Conservation (phyloP, 2,113 vertebrate species). For the Axis porcinus region DNA sequence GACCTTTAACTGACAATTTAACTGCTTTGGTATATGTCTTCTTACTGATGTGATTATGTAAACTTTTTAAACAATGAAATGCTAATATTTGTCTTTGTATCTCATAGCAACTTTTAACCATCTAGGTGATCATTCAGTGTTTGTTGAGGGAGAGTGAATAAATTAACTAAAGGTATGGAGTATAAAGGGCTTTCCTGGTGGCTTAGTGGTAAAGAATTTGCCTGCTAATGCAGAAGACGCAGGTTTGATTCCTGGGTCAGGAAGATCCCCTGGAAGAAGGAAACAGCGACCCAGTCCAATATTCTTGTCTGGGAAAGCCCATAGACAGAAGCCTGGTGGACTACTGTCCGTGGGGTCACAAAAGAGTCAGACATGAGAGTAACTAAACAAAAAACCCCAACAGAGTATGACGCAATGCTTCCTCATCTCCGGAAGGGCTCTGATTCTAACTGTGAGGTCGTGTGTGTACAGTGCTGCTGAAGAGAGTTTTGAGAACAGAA, state of each 20-base stretch:
- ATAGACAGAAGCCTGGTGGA: background rate
- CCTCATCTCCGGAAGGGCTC: background rate
- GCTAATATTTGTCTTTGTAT: background rate
- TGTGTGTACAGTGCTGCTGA: background rate
- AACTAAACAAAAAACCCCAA: background rate
- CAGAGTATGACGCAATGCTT: background rate
- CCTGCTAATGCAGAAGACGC: background rate
- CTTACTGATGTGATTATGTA: background rate
- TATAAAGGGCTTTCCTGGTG: background rate
- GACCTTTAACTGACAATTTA: slow-evolving; percentile 6
- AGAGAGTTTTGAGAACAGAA: background rate
- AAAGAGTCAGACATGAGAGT: background rate
- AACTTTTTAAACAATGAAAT: background rate
- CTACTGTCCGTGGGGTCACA: background rate
- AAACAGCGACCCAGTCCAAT: background rate
- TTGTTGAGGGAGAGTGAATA: background rate
- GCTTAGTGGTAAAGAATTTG: background rate
- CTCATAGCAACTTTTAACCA: background rate
- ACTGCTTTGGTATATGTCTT: background rate
- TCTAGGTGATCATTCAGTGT: background rate
- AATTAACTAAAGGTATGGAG: background rate
- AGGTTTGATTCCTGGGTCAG: background rate
- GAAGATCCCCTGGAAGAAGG: background rate
- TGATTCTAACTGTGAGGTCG: background rate
- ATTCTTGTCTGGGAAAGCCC: background rate